A percentile compares a stretch with the other conserved stretches of the same genome.
These are phyloP conservation scores for Pseudonaja textilis DNA, from an alignment of 2,113 vertebrate species.

Conservation along the genomic window DNA sequence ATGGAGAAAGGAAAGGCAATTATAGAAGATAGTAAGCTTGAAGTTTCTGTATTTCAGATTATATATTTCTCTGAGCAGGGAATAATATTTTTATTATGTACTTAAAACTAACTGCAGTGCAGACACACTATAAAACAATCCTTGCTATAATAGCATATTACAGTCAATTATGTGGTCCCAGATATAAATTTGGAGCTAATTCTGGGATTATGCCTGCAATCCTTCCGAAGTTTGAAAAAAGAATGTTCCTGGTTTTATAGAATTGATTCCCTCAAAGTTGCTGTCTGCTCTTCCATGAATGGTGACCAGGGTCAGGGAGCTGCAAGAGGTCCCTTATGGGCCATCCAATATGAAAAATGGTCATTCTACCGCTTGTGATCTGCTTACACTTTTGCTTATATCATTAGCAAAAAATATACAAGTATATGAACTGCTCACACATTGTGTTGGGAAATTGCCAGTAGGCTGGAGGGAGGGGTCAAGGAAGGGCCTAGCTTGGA, in stretches of 20 bases:
- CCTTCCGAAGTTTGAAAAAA: neutral
- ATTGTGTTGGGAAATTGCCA: neutral
- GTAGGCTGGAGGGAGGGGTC: neutral
- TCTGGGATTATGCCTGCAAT: neutral
- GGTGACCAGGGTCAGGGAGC: neutral
- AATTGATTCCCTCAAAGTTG: neutral
- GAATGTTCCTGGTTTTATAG: neutral
- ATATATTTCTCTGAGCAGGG: neutral
- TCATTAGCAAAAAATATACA: neutral
- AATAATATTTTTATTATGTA: neutral
- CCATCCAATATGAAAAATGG: neutral
- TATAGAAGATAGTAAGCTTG: neutral
- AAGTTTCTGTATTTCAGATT: neutral
- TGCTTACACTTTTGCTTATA: neutral
- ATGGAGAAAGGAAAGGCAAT: neutral
- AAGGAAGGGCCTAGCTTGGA: neutral
- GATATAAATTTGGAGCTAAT: neutral
- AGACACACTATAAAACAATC: neutral
- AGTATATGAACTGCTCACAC: neutral
- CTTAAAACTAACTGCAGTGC: neutral
- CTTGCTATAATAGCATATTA: neutral
- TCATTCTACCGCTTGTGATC: neutral
- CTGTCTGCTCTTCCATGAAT: neutral
- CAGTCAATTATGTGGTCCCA: neutral
- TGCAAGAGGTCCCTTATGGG: neutral